Evolutionary conservation across 2,113 vertebrate species (phyloP), one percentile per base, ranked within the genome.

Genomic region (Hippopotamus amphibius): DNA sequence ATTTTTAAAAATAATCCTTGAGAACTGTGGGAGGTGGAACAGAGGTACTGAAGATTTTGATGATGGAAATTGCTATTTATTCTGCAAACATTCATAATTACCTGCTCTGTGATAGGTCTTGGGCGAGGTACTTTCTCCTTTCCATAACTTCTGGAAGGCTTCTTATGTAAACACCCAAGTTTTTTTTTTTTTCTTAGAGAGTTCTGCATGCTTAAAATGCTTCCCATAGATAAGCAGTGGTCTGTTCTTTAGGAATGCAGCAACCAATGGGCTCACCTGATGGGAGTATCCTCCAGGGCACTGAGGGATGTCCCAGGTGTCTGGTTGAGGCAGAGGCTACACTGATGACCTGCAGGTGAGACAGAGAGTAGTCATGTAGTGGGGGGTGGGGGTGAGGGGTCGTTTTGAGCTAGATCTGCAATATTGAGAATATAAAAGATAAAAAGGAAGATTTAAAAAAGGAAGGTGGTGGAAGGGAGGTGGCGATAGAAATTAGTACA

Each of bases 11-110:
- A 93, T 63, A 96, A 95, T 90, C 95, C 93, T 92, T 83, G 55
- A 63, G 77, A 89, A 87, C 77, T 77, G 41, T 63, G 33, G 66
- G 61, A 83, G 68, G 66, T 17, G 0, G 37, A 96, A 97, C 46
- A 95, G 88, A 92, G 16, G 92, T 61, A 90, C 3, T 41, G 71
- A 94, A 82, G 72, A 79, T 92, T 96, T 69, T 96, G 68, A 90
- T 93, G 37, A 95, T 93, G 46, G 63, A 96, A 93, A 96, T 21
- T 86, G 74, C 41, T 97, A 43, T 90, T 96, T 95, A 93, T 93
- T 97, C 90, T 87, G 72, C 50, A 97, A 96, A 93, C 96, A 97
- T 97, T 89, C 97, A 50, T 88, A 96, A 89, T 59, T 92, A 95
- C 93, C 37, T 92, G 77, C 91, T 95, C 55, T 86, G 65, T 48